Conservation (phyloP, 2,888 invertebrate species). For the Phyto melanocephala region DNA sequence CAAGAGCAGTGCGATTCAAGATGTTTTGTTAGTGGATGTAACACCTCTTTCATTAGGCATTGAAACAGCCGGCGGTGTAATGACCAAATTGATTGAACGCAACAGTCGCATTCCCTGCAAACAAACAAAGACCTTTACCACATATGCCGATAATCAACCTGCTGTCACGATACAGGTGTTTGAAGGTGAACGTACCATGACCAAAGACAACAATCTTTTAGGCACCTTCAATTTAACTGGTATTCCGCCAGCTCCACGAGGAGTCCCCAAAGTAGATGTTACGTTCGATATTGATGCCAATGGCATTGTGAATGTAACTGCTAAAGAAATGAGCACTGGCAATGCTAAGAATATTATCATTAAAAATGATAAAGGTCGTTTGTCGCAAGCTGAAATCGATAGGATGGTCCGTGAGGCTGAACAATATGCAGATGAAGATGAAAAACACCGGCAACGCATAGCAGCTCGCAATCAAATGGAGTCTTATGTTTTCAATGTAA, state of each 20-base stretch:
- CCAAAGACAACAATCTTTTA: conserved; percentile 94
- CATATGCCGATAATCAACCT: conserved; percentile 89
- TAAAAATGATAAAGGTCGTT: conserved; percentile 88
- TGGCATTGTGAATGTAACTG: conserved; percentile 93
- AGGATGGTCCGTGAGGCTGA: conserved; percentile 87
- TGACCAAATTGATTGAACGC: conserved; percentile 87
- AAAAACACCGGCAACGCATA: conserved; percentile 84
- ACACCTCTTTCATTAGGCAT: conserved; percentile 86
- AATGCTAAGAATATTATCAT: conserved; percentile 88
- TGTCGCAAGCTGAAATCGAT: conserved; percentile 89
- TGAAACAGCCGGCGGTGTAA: conserved; percentile 89
- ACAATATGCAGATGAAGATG: conserved; percentile 85
- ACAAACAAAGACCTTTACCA: conserved; percentile 87
- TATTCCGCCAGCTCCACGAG: conserved; percentile 94
- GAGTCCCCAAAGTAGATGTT: conserved; percentile 91
- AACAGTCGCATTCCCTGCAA: conserved; percentile 86
- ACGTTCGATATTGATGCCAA: conserved; percentile 91
- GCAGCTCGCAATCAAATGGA: conserved; percentile 86
- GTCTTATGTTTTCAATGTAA: conserved; percentile 84
- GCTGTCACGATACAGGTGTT: conserved; percentile 86
- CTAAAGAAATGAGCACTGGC: conserved; percentile 83
- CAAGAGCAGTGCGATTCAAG: conserved; percentile 86
- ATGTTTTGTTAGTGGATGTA: conserved; percentile 85
- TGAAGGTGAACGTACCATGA: conserved; percentile 92
- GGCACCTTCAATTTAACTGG: conserved; percentile 97